Evolutionary conservation across 2,797 vertebrate genomes (phyloP), one percentile per base, ranked within the genome.

Genomic region (Anguilla pacifica): DNA sequence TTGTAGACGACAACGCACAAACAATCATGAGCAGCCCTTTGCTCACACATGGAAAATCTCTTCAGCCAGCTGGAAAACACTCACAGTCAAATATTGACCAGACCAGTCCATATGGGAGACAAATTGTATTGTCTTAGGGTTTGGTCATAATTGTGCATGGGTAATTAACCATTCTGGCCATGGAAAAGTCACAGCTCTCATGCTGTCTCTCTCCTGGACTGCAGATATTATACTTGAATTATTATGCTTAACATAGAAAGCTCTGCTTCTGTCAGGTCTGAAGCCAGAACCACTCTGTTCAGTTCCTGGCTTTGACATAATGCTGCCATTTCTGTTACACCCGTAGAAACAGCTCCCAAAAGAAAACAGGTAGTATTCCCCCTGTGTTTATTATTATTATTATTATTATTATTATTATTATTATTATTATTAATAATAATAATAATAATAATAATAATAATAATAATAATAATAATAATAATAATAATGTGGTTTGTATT

Each of bases 41-140:
- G 53, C 84, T 86, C 87, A 72, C 87, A 90, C 87, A 91, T 91
- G 90, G 88, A 89, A 92, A 92, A 87, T 85, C 25, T 53, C 88
- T 86, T 86, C 87, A 91, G 88, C 88, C 81, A 86, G 43, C 87
- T 91, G 90, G 88, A 90, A 91, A 91, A 92, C 86, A 83, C 39
- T 70, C 85, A 43, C 85, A 86, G 90, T 91, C 87, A 46, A 88
- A 86, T 88, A 89, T 89, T 79, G 84, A 88, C 81, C 86, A 86
- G 87, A 70, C 85, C 88, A 88, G 85, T 87, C 31, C 87, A 88
- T 86, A 89, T 83, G 84, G 84, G 89, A 91, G 39, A 89, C 86
- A 88, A 90, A 59, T 88, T 88, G 70, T 87, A 81, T 86, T 90
- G 86, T 90, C 90, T 77, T 49, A 88, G 74, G 83, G 82, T 86